phyloP scores from a whole-genome alignment of 2,797 vertebrate species.

The Ceyx erithaca region DNA sequence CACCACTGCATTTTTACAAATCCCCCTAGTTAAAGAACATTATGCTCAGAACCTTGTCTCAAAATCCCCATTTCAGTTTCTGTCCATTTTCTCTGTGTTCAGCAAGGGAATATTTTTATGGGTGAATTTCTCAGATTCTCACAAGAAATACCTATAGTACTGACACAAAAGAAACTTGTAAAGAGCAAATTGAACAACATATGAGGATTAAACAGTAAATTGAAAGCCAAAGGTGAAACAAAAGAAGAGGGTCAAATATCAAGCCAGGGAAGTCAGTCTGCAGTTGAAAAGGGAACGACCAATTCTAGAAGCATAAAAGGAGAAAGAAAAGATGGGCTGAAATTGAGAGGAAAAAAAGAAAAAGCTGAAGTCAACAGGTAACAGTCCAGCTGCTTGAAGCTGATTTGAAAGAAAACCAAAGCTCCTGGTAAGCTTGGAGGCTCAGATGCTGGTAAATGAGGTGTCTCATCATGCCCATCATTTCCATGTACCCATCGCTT shows the following conservation, averaged over 20 bases:
- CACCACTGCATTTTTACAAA: background rate
- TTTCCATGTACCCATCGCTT: background rate
- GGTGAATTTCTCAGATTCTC: background rate
- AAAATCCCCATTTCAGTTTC: background rate
- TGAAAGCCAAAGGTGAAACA: background rate
- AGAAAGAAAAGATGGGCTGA: background rate
- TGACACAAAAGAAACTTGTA: background rate
- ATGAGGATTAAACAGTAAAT: background rate
- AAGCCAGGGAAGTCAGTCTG: background rate
- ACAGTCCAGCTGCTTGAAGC: background rate
- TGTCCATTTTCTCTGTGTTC: background rate
- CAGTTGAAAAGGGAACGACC: background rate
- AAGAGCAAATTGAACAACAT: background rate
- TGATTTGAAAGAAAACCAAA: slow-evolving; percentile 14
- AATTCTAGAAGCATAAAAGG: background rate
- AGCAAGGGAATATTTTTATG: background rate
- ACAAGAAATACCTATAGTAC: background rate
- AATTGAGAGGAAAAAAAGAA: background rate
- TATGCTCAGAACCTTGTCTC: background rate
- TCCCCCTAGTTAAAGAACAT: background rate
- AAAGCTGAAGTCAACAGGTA: background rate
- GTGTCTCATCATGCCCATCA: background rate
- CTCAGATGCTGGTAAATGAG: background rate
- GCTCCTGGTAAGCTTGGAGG: background rate
- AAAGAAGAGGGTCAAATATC: background rate